phyloP scores from a whole-genome alignment of 2,888 invertebrate species.

The Ectemnius continuus region DNA sequence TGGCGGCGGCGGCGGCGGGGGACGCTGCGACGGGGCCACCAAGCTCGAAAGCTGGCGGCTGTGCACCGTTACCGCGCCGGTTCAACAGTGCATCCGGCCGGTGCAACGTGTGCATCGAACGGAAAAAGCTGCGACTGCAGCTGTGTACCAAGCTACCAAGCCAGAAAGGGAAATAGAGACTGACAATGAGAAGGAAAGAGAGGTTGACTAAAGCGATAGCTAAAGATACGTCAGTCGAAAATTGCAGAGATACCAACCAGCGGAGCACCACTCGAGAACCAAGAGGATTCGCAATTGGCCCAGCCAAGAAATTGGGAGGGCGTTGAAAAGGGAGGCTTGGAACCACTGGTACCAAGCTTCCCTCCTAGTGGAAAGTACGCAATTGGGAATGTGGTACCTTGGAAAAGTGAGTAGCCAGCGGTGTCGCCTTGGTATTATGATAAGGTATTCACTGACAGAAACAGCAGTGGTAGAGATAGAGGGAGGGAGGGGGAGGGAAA shows the following conservation, averaged over 20 bases:
- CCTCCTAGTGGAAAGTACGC: constrained; percentile 1
- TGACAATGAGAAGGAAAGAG: background rate
- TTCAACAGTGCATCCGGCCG: constrained; percentile 17
- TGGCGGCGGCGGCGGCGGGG: constrained; percentile 9
- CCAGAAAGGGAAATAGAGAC: constrained; percentile 20
- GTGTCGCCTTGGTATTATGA: constrained; percentile 65
- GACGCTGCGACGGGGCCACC: too few relatives aligned
- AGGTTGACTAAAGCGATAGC: background rate
- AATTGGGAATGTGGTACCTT: constrained; percentile 24
- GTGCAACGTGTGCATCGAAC: constrained; percentile 42
- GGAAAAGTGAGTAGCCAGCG: constrained; percentile 22
- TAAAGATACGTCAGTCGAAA: too few relatives aligned
- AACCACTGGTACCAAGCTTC: background rate
- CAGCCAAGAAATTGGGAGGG: too few relatives aligned
- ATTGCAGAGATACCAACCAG: too few relatives aligned
- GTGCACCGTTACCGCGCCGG: constrained; percentile 4
- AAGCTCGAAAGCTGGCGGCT: background rate
- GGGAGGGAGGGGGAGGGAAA: constrained; percentile 58
- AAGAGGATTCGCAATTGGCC: too few relatives aligned
- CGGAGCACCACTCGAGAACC: too few relatives aligned
- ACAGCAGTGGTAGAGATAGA: constrained; percentile 41
- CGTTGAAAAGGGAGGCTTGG: background rate
- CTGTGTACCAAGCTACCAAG: constrained; percentile 35
- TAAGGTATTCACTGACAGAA: constrained; percentile 76
- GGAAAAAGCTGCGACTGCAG: constrained; percentile 48